Evolutionary conservation across 35 echinoderm and acorn worm genomes (phyloP).

Genomic region (Eucidaris tribuloides): DNA sequence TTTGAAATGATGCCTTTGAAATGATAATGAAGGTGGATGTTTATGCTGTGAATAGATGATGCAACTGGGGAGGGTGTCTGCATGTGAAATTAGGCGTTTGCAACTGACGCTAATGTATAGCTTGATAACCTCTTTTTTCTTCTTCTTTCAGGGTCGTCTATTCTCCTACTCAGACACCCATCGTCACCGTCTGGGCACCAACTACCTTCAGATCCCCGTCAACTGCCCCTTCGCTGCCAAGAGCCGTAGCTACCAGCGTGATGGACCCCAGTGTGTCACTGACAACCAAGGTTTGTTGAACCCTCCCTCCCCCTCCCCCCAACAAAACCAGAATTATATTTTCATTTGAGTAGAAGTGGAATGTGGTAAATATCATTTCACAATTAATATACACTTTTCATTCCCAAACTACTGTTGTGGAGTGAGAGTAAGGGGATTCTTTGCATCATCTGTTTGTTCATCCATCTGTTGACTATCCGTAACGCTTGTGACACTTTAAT

Average conservation of each 20-base stretch:
- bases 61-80: no score
- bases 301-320: no score
- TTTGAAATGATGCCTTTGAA: no score
- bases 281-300: constrained; percentile 85
- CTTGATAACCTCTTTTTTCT: neutral
- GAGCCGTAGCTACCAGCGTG: constrained; percentile 84
- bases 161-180: constrained; percentile 94
- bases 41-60: no score
- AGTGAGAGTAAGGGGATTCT: no score
- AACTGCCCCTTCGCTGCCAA: constrained; percentile 87
- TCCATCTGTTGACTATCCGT: no score
- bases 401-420: neutral
- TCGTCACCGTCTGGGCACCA: constrained; percentile 86
- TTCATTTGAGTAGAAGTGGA: neutral
- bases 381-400: neutral
- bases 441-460: no score
- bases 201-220: constrained; percentile 95
- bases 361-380: neutral
- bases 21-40: no score
- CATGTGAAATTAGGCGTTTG: no score
- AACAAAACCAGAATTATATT: no score
- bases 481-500: no score
- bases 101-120: no score
- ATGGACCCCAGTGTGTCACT: constrained; percentile 86
- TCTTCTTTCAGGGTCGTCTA: constrained; percentile 74